Percentiles rank a stretch among this genome's conserved stretches.
Evolutionary conservation across 2,888 invertebrate species (phyloP).

Genomic region (Saturnia pavonia): DNA sequence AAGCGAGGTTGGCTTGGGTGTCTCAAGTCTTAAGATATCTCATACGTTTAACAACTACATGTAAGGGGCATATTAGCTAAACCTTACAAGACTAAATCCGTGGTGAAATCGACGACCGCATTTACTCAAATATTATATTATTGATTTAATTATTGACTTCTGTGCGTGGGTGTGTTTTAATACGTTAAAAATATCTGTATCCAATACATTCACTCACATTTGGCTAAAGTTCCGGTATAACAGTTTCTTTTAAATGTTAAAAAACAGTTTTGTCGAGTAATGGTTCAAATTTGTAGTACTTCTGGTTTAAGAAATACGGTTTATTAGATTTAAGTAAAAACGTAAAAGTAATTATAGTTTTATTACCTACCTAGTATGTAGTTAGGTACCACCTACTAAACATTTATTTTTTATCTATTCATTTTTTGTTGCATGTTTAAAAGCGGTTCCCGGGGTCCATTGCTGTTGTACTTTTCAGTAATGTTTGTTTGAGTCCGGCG

Average conservation of each 20-base stretch:
- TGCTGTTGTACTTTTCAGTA: neutral
- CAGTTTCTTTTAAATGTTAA: neutral
- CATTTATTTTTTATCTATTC: neutral
- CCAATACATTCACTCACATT: neutral
- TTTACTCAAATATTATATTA: neutral
- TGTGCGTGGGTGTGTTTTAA: neutral
- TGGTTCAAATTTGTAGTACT: neutral
- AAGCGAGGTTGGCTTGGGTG: too few relatives aligned
- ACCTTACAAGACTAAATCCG: too few relatives aligned
- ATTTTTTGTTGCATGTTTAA: neutral
- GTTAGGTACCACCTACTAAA: neutral
- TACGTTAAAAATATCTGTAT: too few relatives aligned
- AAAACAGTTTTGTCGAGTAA: neutral
- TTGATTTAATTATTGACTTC: neutral
- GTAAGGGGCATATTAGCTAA: too few relatives aligned
- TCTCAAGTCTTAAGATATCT: too few relatives aligned
- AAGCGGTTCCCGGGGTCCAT: neutral
- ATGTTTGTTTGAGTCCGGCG: neutral
- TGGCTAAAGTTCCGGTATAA: neutral
- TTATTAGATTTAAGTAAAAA: slow-evolving; percentile 3
- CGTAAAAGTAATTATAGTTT: neutral
- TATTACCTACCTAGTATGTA: neutral
- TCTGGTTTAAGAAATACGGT: slow-evolving; percentile 8
- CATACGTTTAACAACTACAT: too few relatives aligned
- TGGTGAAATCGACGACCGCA: too few relatives aligned